phyloP scores from a whole-genome alignment of 1,140 invertebrate species.

The Halyomorpha halys region DNA sequence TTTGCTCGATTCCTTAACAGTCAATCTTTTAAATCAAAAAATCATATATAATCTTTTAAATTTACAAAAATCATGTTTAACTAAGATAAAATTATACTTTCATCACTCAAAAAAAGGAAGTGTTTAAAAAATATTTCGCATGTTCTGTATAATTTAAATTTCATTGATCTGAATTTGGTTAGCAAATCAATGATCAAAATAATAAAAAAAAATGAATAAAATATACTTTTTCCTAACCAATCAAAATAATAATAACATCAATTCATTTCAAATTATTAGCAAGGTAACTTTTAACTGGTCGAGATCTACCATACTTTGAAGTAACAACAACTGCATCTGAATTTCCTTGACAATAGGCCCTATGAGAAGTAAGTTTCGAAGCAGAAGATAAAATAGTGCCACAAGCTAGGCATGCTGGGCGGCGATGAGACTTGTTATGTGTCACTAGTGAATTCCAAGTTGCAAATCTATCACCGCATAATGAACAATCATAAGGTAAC shows the following conservation, averaged over 20 bases:
- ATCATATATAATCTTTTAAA: too few relatives aligned
- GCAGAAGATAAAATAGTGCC: not conserved
- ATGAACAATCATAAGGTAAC: slow-evolving; percentile 1
- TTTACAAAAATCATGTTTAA: too few relatives aligned
- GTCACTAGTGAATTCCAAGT: slow-evolving; percentile 8
- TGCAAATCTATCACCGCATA: not conserved
- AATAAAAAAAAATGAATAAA: too few relatives aligned
- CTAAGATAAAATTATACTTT: too few relatives aligned
- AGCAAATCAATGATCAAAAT: too few relatives aligned
- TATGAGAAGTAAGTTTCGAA: slow-evolving; percentile 6
- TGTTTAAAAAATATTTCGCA: too few relatives aligned
- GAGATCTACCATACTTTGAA: slow-evolving; percentile 10
- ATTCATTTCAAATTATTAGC: not conserved
- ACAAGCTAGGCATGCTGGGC: not conserved
- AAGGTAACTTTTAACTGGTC: slow-evolving; percentile 10
- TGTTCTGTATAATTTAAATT: too few relatives aligned
- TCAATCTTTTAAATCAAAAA: too few relatives aligned
- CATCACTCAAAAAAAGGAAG: too few relatives aligned
- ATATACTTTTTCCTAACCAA: not conserved
- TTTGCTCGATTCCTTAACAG: too few relatives aligned
- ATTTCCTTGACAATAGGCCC: not conserved
- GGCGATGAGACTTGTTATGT: slow-evolving; percentile 6
- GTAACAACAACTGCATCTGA: not conserved
- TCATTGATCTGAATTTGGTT: too few relatives aligned
- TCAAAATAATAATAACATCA: not conserved